Evolutionary conservation across 2,113 vertebrate genomes (phyloP), one percentile per base, ranked within the genome.

Genomic region (Peromyscus polionotus): DNA sequence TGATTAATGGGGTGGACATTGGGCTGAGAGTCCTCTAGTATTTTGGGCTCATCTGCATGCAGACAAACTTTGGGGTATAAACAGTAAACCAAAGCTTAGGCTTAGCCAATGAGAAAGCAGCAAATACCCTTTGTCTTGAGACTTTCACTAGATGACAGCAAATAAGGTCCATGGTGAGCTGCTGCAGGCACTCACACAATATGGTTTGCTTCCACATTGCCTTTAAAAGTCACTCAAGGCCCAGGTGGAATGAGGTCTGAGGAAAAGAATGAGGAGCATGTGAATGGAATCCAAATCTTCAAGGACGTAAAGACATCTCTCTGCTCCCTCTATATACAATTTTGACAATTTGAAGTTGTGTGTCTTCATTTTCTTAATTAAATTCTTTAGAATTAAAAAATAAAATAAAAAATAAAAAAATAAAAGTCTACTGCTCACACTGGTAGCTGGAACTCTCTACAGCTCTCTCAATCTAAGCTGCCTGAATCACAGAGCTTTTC

Each of bases 41-140:
- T 19, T 39, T 36, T 67, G 36, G 57, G 42, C 75, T 88, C n/a
- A n/a, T 45, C 42, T 51, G 28, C 28, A 88, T 39, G 57, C 42
- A 81, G 92, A 83, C 57, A 92, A 92, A 92, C 22, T 90, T 72
- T 72, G n/a, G 39, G 36, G 20, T 22, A 11, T 45, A 92, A 92
- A 65, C 45, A 81, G 28, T 76, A 33, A 90, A 68, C 39, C 2
- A 20, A 80, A 36, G 33, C 24, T 42, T 51, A 73, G 26, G 51
- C 7, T 22, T 70, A 39, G 57, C 45, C 75, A 95, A 36, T 75
- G 65, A 92, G 42, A 73, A 73, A 80, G 39, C 20, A 54, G 28
- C 75, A 65, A 31, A 14, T 36, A 24, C 19, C 65, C 22, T 54
- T 57, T 80, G 48, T 26, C 67, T 63, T 68, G 57, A 42, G 26